phyloP scores from a whole-genome alignment of 2,797 vertebrate genomes.

The Brachyrhaphis roseni region DNA sequence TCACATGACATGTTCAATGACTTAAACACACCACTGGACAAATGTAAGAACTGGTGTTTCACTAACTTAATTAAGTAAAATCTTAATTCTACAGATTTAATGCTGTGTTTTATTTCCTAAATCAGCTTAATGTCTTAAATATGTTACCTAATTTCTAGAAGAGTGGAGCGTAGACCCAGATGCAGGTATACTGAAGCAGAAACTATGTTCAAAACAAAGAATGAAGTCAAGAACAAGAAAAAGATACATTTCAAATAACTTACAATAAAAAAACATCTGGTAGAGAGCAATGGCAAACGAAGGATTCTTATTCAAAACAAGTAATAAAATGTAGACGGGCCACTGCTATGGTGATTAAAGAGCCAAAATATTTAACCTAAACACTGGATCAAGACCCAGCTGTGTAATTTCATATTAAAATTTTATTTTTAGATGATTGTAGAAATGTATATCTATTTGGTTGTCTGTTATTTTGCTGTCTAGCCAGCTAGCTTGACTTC shows the following conservation, averaged over 20 bases:
- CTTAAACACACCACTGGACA: slow-evolving; percentile 22
- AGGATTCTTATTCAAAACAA: background rate
- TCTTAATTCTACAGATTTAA: background rate
- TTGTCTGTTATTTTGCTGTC: too few species aligned
- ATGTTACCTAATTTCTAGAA: background rate
- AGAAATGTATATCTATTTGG: too few species aligned
- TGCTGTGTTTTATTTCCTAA: background rate
- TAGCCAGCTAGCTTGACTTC: too few species aligned
- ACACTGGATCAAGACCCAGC: too few species aligned
- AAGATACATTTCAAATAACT: background rate
- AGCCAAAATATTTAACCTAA: background rate
- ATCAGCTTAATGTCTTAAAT: background rate
- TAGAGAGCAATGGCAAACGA: background rate
- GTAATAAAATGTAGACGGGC: background rate
- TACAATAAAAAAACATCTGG: background rate
- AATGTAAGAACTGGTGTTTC: slow-evolving; percentile 52
- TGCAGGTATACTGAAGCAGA: background rate
- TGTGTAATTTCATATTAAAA: too few species aligned
- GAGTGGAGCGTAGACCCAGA: background rate
- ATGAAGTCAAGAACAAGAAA: background rate
- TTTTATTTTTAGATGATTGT: too few species aligned
- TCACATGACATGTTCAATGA: slow-evolving; percentile 45
- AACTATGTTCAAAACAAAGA: background rate
- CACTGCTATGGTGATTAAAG: background rate
- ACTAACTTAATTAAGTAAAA: slow-evolving; percentile 43